Percentiles rank a stretch among this genome's conserved stretches.
Evolutionary conservation across 2,797 vertebrate species (phyloP).

Genomic region (Enteromius thamalakanensis): DNA sequence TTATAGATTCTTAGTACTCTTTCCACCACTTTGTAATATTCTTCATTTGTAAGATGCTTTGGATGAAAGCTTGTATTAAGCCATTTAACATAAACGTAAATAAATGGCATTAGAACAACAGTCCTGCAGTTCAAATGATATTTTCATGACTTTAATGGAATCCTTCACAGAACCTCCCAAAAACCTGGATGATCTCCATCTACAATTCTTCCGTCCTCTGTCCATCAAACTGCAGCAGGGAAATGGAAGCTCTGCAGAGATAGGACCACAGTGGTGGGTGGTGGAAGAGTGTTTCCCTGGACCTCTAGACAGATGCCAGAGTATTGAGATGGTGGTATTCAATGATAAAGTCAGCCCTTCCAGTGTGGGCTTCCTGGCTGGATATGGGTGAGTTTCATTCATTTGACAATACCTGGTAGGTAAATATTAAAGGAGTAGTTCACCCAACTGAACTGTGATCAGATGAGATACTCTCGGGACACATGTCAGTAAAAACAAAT

Average conservation of each 20-base stretch:
- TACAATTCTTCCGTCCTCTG: constrained; percentile 79
- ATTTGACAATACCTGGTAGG: neutral
- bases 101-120: no score
- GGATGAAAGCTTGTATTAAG: neutral
- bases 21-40: neutral
- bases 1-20: no score
- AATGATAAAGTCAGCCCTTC: constrained; percentile 86
- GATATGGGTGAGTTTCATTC: constrained; percentile 75
- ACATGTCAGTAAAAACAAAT: no score
- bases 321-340: constrained; percentile 77
- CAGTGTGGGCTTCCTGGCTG: constrained; percentile 82
- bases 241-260: constrained; percentile 51
- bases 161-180: constrained; percentile 63
- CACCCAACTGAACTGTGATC: no score
- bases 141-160: neutral
- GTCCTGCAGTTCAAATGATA: neutral
- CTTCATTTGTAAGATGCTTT: neutral
- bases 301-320: constrained; percentile 67
- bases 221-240: constrained; percentile 73
- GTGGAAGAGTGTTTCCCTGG: constrained; percentile 76
- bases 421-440: neutral
- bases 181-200: constrained; percentile 64
- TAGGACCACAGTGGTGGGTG: constrained; percentile 78
- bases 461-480: no score
- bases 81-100: neutral